Evolutionary conservation across 2,888 invertebrate species (phyloP).

Genomic region (Cremastobaeus sp.): DNA sequence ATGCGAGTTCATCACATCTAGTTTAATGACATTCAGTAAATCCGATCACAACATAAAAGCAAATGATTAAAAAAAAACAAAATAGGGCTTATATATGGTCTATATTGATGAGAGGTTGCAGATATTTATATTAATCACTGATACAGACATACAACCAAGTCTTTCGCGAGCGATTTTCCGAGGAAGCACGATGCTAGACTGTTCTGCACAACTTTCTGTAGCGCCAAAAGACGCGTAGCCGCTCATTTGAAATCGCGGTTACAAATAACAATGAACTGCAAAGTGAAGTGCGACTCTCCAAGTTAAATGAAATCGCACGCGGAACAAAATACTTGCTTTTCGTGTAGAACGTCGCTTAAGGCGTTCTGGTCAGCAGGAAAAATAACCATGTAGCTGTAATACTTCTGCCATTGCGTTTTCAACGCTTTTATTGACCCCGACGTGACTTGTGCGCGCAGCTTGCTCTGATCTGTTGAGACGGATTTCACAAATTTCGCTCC

Average conservation of each 20-base stretch:
- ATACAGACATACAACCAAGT: conserved; percentile 56
- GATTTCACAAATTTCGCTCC: no score
- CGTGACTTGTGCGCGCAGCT: conserved; percentile 28
- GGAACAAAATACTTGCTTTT: conserved; percentile 66
- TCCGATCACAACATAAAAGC: no score
- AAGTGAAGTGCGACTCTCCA: conserved; percentile 34
- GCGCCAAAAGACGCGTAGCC: conserved; percentile 27
- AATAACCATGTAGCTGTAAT: conserved; percentile 3
- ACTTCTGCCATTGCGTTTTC: conserved; percentile 19
- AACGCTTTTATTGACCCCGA: conserved; percentile 42
- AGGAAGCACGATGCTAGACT: conserved; percentile 1
- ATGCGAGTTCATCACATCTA: no score
- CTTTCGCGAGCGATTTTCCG: conserved; percentile 59
- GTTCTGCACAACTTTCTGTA: conserved; percentile 48
- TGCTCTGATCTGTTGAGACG: no score
- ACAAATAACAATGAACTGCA: conserved; percentile 16
- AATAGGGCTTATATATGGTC: no score
- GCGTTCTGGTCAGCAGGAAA: conserved; percentile 61
- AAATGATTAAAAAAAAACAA: no score
- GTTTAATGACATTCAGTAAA: no score
- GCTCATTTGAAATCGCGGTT: conserved; percentile 40
- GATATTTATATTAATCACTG: conserved; percentile 48
- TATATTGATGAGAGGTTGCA: conserved; percentile 44
- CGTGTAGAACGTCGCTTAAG: conserved; percentile 69
- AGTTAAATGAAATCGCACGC: conserved; percentile 66